phyloP scores from a whole-genome alignment of 1,140 invertebrate species.

The Zaprionus ornatus region DNA sequence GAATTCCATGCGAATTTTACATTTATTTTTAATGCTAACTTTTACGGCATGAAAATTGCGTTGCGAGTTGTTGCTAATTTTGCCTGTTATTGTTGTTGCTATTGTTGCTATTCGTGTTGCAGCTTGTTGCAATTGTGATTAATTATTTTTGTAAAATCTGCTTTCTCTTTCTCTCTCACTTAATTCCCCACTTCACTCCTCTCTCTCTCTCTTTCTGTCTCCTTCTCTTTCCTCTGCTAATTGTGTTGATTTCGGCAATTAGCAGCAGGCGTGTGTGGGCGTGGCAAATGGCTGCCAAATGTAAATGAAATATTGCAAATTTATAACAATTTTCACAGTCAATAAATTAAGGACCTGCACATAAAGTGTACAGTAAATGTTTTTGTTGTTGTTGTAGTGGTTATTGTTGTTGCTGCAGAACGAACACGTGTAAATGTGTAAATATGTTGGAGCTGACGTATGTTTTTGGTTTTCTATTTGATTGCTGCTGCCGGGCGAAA shows the following conservation, averaged over 20 bases:
- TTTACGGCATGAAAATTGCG: conserved; percentile 42
- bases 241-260: conserved; percentile 54
- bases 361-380: conserved; percentile 11
- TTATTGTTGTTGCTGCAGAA: conserved; percentile 26
- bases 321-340: conserved; percentile 64
- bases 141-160: conserved; percentile 51
- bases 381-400: conserved; percentile 6
- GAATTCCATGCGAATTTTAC: not conserved
- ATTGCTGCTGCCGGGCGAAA: conserved; percentile 27
- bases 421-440: conserved; percentile 52
- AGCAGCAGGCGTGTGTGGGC: conserved; percentile 18
- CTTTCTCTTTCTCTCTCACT: not conserved
- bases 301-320: conserved; percentile 58
- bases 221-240: conserved; percentile 13
- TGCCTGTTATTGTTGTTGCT: conserved; percentile 8
- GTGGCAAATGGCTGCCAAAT: conserved; percentile 15
- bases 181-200: not conserved
- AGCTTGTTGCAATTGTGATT: conserved; percentile 41
- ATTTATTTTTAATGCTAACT: conserved; percentile 15
- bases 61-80: conserved; percentile 23
- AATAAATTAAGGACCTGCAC: conserved; percentile 50
- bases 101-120: conserved; percentile 20
- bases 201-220: not conserved
- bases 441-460: conserved; percentile 47
- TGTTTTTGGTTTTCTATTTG: conserved; percentile 47